Conservation (phyloP, 1,140 invertebrate species). For the Sycophila sp. region DNA sequence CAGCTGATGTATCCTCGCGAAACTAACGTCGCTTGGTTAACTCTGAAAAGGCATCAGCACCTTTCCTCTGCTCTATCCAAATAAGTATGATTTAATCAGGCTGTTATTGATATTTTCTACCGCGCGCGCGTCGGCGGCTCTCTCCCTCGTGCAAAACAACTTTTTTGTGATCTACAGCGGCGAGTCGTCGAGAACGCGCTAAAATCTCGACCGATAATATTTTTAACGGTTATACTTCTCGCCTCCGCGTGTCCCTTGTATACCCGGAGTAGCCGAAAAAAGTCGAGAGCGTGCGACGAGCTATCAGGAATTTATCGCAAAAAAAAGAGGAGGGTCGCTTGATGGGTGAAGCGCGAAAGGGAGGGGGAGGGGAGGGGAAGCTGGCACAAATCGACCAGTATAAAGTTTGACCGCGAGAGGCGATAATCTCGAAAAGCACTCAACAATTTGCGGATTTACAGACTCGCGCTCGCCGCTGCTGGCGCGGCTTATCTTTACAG, state of each 20-base stretch:
- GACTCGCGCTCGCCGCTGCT: background rate
- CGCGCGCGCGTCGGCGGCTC: background rate
- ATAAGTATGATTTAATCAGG: background rate
- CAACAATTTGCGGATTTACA: conserved; percentile 40
- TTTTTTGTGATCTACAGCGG: conserved; percentile 39
- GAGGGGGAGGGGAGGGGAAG: too few species aligned
- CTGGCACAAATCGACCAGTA: conserved; percentile 23
- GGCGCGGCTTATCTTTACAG: conserved; percentile 32
- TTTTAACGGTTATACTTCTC: conserved; percentile 9
- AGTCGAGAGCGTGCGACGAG: too few species aligned
- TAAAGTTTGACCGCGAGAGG: conserved; percentile 29
- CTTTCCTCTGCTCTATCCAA: background rate
- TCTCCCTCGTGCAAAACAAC: conserved; percentile 38
- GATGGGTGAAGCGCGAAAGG: background rate
- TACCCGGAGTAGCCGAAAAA: conserved; percentile 6
- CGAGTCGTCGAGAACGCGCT: background rate
- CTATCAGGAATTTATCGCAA: conserved; percentile 20
- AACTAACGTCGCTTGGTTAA: background rate
- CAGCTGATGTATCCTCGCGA: background rate
- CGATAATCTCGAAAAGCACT: conserved; percentile 37
- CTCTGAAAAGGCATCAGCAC: background rate
- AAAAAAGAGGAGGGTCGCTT: background rate
- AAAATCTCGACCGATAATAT: conserved; percentile 32
- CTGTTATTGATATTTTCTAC: conserved; percentile 9
- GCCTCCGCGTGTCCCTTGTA: background rate